Conservation (phyloP, 2,797 vertebrate genomes). For the Lacerta bilineata region DNA sequence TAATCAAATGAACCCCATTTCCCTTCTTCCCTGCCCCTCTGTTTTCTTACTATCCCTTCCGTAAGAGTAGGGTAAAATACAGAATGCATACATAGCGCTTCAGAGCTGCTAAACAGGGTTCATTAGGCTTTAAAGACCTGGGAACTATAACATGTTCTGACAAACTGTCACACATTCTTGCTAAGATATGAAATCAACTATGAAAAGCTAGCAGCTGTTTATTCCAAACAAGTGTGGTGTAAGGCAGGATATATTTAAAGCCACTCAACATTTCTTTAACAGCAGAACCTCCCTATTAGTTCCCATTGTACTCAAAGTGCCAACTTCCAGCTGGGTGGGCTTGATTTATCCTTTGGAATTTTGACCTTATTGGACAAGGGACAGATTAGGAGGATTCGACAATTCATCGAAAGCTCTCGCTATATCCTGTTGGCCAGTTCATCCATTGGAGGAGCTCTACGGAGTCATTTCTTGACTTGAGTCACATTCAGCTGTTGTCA, state of each 20-base stretch:
- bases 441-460: neutral
- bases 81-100: neutral
- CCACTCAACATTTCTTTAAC: neutral
- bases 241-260: neutral
- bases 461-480: neutral
- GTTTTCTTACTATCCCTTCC: neutral
- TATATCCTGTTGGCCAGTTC: too few relatives aligned
- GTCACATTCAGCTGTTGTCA: neutral
- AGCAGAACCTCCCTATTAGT: neutral
- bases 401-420: neutral
- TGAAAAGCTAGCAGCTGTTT: conserved; percentile 5
- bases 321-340: neutral
- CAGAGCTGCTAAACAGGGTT: neutral
- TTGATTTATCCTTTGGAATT: conserved; percentile 15
- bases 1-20: neutral
- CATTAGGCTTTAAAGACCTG: neutral
- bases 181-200: neutral
- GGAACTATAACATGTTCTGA: neutral
- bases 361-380: conserved; percentile 13
- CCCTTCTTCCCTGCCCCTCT: neutral
- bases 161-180: conserved; percentile 12
- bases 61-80: neutral
- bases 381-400: neutral
- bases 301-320: conserved; percentile 15
- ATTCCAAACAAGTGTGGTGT: neutral